Base-by-base conservation (phyloP, 1,140 invertebrate genomes). In the Ceratosolen solmsi region DNA sequence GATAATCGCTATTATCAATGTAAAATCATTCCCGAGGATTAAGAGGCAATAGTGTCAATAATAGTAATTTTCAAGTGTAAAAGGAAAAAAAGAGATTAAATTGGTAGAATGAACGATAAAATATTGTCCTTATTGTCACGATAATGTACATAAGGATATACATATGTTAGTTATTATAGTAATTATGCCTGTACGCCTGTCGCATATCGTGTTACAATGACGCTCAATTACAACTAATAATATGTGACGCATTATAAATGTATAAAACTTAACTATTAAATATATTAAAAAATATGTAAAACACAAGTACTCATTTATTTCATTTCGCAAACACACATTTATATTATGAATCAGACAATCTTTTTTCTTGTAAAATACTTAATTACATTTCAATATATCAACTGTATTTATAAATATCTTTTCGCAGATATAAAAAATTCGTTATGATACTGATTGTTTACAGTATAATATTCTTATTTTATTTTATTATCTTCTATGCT, bases 261-360 rank as follows among this genome's bases (percentile, higher is more conserved):
- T 90, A 90, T 88, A 89, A 90, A 89, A 89, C 89, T 88, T 86
- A 89, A 84, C 86, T 89, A 89, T 88, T 84, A 89, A 89, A 90
- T 90, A 90, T 87, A 89, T 86, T 84, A 84, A 80, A 85, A 84
- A 84, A 84, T 58, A 74, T 79, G 78, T 51, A 63, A 68, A 68
- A 75, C 38, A 74, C 22, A 30, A 36, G 22, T 65, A 51, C 11
- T 74, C 46, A 30, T 75, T 74, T 60, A 38, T 81, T 51, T 49
- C 38, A 75, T 75, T n/a, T 46, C 30, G 8, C 60, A 81, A 56
- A 56, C 30, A 56, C 46, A 80, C 71, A 51, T 38, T 49, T 27
- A 36, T 65, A 80, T 49, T 27, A 49, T 60, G 13, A n/a, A n/a
- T 73, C 8, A 54, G 8, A 51, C 20, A 54, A 25, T 25, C 49